Evolutionary conservation across 2,797 vertebrate species (phyloP).

Genomic region (Clarias laeviceps): DNA sequence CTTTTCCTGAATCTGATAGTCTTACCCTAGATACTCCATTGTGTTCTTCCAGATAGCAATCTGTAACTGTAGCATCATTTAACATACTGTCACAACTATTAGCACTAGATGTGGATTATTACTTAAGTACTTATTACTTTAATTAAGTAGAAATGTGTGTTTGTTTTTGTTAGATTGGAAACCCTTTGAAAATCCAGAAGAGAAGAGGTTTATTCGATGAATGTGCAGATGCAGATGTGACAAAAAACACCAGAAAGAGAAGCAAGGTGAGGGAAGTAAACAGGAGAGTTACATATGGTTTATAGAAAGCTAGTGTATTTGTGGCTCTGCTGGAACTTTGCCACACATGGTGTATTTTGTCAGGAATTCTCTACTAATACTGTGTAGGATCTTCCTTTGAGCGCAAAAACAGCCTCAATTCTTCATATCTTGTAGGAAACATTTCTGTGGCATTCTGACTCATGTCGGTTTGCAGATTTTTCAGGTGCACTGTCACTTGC

Average conservation of each 20-base stretch:
- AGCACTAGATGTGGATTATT: not conserved
- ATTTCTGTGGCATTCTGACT: too few species aligned
- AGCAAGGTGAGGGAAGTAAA: not conserved
- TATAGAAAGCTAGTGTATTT: not conserved
- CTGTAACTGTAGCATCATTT: not conserved
- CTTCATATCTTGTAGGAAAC: not conserved
- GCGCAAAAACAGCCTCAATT: not conserved
- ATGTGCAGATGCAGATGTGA: constrained; percentile 60
- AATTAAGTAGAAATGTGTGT: not conserved
- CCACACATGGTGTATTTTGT: not conserved
- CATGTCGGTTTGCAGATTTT: not conserved
- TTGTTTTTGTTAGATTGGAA: constrained; percentile 63
- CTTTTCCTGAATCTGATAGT: not conserved
- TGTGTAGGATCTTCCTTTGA: not conserved
- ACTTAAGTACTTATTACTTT: too few species aligned
- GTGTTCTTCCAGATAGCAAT: not conserved
- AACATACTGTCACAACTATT: not conserved
- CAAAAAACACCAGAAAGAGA: constrained; percentile 45
- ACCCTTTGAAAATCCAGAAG: constrained; percentile 67
- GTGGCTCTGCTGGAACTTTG: not conserved
- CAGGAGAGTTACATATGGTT: not conserved
- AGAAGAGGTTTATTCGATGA: constrained; percentile 42
- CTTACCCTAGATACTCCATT: not conserved
- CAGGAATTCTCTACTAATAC: not conserved
- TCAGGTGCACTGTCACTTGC: not conserved